A percentile compares a stretch with the other conserved stretches of the same genome.
phyloP scores from a whole-genome alignment of 2,888 invertebrate species.

The Cryptophagus acutangulus region DNA sequence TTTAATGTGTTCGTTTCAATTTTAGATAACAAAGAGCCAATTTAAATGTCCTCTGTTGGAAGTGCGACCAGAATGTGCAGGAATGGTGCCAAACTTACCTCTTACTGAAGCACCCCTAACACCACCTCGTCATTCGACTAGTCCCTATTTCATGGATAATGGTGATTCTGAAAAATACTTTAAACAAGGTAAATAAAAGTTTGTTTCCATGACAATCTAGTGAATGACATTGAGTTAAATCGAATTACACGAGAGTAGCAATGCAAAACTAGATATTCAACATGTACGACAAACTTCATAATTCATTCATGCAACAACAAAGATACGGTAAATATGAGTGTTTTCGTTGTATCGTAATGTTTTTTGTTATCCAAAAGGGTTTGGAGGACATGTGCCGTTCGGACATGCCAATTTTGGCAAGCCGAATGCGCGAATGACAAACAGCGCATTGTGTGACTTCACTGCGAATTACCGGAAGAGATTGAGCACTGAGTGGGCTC shows the following conservation, averaged over 20 bases:
- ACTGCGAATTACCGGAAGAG: slow-evolving; percentile 68
- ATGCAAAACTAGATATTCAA: slow-evolving; percentile 2
- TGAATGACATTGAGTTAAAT: too few relatives aligned
- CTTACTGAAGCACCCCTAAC: slow-evolving; percentile 57
- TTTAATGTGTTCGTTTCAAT: slow-evolving; percentile 10
- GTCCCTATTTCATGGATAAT: slow-evolving; percentile 65
- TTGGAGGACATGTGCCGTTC: slow-evolving; percentile 62
- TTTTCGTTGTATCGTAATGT: slow-evolving; percentile 2
- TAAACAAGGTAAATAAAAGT: slow-evolving; percentile 65
- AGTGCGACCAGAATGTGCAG: slow-evolving; percentile 65
- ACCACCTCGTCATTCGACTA: slow-evolving; percentile 55
- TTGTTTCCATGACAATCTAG: too few relatives aligned
- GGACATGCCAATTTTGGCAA: slow-evolving; percentile 62
- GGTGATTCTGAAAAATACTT: slow-evolving; percentile 59
- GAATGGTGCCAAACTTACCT: slow-evolving; percentile 57
- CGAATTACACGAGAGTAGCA: too few relatives aligned
- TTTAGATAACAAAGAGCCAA: slow-evolving; percentile 61
- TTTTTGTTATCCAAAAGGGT: slow-evolving; percentile 53
- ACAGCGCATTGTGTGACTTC: slow-evolving; percentile 69
- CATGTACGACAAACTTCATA: slow-evolving; percentile 37
- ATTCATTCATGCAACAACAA: slow-evolving; percentile 41
- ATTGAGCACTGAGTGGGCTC: slow-evolving; percentile 71
- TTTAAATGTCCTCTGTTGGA: slow-evolving; percentile 65
- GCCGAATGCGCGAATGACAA: slow-evolving; percentile 60
- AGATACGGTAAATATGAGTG: slow-evolving; percentile 29